phyloP scores from a whole-genome alignment of 2,113 vertebrate species.

The Bos indicus region DNA sequence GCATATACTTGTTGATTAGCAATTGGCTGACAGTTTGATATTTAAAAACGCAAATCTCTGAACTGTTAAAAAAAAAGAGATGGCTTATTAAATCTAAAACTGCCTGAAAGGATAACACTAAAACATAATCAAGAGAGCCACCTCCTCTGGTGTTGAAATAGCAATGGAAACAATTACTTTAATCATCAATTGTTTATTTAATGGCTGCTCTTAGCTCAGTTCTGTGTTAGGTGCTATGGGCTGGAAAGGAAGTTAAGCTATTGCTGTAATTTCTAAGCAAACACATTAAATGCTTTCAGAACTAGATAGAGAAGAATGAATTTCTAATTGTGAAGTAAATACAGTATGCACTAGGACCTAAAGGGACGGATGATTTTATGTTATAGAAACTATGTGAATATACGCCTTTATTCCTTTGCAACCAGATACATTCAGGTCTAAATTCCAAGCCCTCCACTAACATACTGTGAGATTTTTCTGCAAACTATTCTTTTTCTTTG shows the following conservation, averaged over 20 bases:
- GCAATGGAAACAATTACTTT: constrained; percentile 53
- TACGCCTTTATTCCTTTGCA: background rate
- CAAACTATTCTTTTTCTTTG: background rate
- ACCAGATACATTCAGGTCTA: background rate
- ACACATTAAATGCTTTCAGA: constrained; percentile 54
- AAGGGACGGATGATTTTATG: background rate
- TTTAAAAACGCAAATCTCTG: constrained; percentile 30
- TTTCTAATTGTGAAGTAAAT: constrained; percentile 52
- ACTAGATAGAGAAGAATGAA: constrained; percentile 64
- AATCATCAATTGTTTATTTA: constrained; percentile 61
- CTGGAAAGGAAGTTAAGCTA: constrained; percentile 56
- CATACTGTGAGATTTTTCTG: background rate
- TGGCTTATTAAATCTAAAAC: background rate
- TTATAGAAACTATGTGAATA: background rate
- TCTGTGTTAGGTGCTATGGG: constrained; percentile 39
- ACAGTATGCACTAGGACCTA: background rate
- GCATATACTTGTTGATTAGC: background rate
- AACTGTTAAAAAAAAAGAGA: background rate
- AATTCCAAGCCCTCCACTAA: background rate
- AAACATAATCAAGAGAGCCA: constrained; percentile 31
- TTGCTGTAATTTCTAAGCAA: constrained; percentile 48
- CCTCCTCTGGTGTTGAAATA: constrained; percentile 1
- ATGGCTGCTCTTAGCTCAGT: constrained; percentile 41
- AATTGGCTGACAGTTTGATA: constrained; percentile 18
- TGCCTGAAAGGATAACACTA: background rate